phyloP scores from a whole-genome alignment of 2,113 vertebrate genomes.

The Gallinago jamesoni region DNA sequence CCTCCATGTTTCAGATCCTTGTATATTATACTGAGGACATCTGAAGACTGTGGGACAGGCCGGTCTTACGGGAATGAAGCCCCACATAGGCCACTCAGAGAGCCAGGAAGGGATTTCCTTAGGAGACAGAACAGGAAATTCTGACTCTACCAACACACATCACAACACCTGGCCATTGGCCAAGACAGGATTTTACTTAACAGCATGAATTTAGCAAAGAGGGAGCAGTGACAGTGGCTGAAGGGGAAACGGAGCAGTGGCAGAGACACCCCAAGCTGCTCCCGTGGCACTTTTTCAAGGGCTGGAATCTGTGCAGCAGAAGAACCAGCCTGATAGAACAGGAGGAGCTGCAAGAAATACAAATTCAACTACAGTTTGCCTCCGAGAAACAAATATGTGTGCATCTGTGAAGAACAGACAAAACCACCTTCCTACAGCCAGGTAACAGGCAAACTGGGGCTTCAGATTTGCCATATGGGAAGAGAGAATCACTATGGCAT shows the following conservation, averaged over 20 bases:
- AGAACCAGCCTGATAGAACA: neutral
- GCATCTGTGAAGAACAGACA: neutral
- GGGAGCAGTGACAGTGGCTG: neutral
- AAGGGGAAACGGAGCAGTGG: neutral
- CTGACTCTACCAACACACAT: neutral
- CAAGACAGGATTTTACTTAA: neutral
- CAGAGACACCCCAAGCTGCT: neutral
- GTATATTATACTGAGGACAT: rapidly evolving
- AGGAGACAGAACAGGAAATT: conserved; percentile 1
- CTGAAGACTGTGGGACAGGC: neutral
- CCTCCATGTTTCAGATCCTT: neutral
- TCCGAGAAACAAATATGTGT: neutral
- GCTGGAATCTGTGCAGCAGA: neutral
- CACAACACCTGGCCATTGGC: neutral
- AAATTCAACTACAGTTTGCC: neutral
- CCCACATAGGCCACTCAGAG: neutral
- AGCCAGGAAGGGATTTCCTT: neutral
- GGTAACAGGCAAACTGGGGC: neutral
- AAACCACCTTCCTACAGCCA: neutral
- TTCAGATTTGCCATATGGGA: neutral
- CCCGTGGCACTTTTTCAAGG: neutral
- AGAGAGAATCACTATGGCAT: neutral
- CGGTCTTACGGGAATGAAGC: neutral
- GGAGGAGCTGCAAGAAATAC: neutral
- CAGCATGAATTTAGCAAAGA: neutral